phyloP scores from a whole-genome alignment of 2,888 invertebrate species.

The Drosophila meridionalis region DNA sequence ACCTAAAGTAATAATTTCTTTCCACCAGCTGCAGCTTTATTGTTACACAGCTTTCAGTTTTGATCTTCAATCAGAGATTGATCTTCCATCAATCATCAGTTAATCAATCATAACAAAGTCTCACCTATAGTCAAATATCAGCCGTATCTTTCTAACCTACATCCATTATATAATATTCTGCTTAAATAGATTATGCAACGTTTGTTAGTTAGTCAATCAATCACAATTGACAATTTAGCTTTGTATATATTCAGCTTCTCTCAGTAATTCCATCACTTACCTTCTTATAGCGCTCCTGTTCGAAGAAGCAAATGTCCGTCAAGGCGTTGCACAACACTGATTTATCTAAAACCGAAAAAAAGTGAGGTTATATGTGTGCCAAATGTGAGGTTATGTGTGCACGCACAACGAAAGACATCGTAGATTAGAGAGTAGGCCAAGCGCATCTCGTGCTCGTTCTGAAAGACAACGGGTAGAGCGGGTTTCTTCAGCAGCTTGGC shows the following conservation, averaged over 20 bases:
- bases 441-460: conserved; percentile 87
- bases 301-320: conserved; percentile 85
- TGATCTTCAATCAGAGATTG: too few species aligned
- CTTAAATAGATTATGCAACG: too few species aligned
- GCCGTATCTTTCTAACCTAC: too few species aligned
- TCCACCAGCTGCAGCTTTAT: too few species aligned
- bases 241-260: background rate
- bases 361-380: background rate
- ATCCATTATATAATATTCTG: too few species aligned
- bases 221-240: background rate
- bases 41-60: too few species aligned
- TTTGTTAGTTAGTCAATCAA: background rate
- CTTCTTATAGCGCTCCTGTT: conserved; percentile 76
- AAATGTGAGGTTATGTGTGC: background rate
- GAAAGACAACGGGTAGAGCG: conserved; percentile 72
- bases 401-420: conserved; percentile 87
- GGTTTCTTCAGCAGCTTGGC: conserved; percentile 81
- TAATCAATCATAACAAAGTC: too few species aligned
- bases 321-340: conserved; percentile 86
- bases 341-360: conserved; percentile 84
- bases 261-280: conserved; percentile 44
- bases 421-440: conserved; percentile 86
- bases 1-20: too few species aligned
- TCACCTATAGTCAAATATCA: too few species aligned
- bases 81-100: too few species aligned